Evolutionary conservation across 37 sponge, comb jelly and placozoan genomes (phyloP).

Genomic region (Halisarca cf. caerulea): DNA sequence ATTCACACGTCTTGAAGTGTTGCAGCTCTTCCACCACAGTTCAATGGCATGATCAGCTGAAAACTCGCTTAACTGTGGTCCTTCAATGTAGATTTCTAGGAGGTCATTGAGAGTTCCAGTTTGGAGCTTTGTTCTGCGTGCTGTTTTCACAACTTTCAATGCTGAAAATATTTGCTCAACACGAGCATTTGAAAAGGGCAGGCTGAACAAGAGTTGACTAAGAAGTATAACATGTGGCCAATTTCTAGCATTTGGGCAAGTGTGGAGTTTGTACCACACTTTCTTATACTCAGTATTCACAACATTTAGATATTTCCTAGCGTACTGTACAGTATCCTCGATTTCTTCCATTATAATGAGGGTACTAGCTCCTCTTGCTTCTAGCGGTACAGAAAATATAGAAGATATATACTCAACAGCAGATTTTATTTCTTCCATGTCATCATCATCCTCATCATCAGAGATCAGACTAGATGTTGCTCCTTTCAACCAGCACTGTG

Average conservation of each 20-base stretch:
- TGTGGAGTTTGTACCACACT: conserved; percentile 49
- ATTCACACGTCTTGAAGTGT: conserved; percentile 16
- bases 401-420: conserved; percentile 48
- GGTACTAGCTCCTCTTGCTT: conserved; percentile 45
- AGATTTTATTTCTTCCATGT: conserved; percentile 31
- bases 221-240: conserved; percentile 47
- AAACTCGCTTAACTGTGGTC: conserved; percentile 11
- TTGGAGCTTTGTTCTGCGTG: conserved; percentile 17
- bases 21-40: conserved; percentile 27
- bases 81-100: conserved; percentile 46
- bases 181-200: conserved; percentile 36
- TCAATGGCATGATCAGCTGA: conserved; percentile 23
- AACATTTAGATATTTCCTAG: conserved; percentile 38
- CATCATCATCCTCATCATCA: conserved; percentile 17
- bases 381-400: conserved; percentile 50
- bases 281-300: conserved; percentile 23
- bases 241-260: conserved; percentile 37
- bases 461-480: not conserved
- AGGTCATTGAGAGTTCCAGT: conserved; percentile 30
- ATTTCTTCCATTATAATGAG: conserved; percentile 12
- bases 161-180: conserved; percentile 33
- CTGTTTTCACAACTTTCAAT: conserved; percentile 32
- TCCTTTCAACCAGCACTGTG: conserved; percentile 41
- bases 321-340: conserved; percentile 43
- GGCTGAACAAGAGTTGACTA: conserved; percentile 36